These are phyloP conservation scores for Drosophila persimilis DNA, from an alignment of 1,140 invertebrate species.

Conservation along the genomic window DNA sequence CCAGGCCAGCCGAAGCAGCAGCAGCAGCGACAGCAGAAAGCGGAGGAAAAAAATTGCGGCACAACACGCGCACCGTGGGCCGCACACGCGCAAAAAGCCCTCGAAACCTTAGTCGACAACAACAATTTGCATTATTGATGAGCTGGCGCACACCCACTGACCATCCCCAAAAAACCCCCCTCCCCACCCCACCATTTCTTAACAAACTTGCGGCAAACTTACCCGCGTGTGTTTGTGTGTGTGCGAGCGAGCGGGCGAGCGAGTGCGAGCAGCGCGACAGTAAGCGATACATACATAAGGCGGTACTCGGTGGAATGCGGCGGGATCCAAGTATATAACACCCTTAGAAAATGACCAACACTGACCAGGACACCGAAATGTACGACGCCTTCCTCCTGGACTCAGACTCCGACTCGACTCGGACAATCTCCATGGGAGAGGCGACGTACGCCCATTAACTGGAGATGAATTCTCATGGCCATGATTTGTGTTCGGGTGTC, in stretches of 20 bases:
- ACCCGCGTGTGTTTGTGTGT: conserved; percentile 29
- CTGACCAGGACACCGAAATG: conserved; percentile 64
- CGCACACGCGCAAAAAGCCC: conserved; percentile 31
- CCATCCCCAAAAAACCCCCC: neutral
- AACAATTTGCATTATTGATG: conserved; percentile 81
- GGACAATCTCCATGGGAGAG: no score
- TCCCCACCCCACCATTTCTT: conserved; percentile 54
- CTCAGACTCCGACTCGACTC: conserved; percentile 37
- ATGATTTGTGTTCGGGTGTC: conserved; percentile 74
- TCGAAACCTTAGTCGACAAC: conserved; percentile 63
- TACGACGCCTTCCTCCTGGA: conserved; percentile 28
- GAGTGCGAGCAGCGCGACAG: conserved; percentile 14
- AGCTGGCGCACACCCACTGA: conserved; percentile 34
- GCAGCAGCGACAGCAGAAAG: conserved; percentile 59
- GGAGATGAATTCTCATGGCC: conserved; percentile 74
- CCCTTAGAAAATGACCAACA: conserved; percentile 80
- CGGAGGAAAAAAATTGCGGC: conserved; percentile 72
- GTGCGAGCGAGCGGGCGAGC: conserved; percentile 2
- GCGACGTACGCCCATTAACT: conserved; percentile 73
- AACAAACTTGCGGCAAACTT: conserved; percentile 69
- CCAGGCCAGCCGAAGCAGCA: conserved; percentile 65
- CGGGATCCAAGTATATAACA: conserved; percentile 64
- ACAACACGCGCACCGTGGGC: conserved; percentile 75
- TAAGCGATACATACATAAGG: conserved; percentile 19
- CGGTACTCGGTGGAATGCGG: conserved; percentile 3